These are phyloP conservation scores for Nipponacmea schrenckii DNA, from an alignment of 2,888 invertebrate species.

Conservation along the genomic window DNA sequence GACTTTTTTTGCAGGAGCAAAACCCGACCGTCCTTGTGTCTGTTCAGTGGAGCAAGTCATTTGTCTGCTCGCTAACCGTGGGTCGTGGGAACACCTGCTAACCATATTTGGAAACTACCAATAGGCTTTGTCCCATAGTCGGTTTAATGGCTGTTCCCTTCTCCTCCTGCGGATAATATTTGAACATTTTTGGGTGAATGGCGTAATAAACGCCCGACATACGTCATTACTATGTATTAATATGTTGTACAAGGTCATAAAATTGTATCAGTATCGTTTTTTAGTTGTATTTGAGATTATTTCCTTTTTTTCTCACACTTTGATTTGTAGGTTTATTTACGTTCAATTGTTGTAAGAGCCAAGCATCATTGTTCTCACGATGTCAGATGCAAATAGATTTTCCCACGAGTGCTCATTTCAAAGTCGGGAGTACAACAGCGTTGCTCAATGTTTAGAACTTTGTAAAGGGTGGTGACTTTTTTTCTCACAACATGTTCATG, in stretches of 20 bases:
- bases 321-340: not conserved
- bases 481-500: constrained; percentile 3
- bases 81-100: constrained; percentile 64
- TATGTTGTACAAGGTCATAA: no score
- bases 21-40: not conserved
- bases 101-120: constrained; percentile 60
- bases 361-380: constrained; percentile 64
- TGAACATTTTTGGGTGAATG: no score
- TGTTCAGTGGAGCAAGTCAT: constrained; percentile 8
- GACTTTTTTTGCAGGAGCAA: not conserved
- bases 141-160: constrained; percentile 48
- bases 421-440: constrained; percentile 19
- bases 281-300: not conserved
- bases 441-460: not conserved
- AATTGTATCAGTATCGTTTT: not conserved
- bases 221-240: no score
- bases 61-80: not conserved
- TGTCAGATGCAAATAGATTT: constrained; percentile 64
- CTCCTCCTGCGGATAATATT: constrained; percentile 26
- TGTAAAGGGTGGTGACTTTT: constrained; percentile 9
- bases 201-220: no score
- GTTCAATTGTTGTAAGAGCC: constrained; percentile 41
- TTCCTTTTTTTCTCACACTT: not conserved
- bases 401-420: constrained; percentile 63
- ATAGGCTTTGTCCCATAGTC: constrained; percentile 49